Base-by-base conservation (phyloP, 1,140 invertebrate species). In the Hydropsyche tenuis region DNA sequence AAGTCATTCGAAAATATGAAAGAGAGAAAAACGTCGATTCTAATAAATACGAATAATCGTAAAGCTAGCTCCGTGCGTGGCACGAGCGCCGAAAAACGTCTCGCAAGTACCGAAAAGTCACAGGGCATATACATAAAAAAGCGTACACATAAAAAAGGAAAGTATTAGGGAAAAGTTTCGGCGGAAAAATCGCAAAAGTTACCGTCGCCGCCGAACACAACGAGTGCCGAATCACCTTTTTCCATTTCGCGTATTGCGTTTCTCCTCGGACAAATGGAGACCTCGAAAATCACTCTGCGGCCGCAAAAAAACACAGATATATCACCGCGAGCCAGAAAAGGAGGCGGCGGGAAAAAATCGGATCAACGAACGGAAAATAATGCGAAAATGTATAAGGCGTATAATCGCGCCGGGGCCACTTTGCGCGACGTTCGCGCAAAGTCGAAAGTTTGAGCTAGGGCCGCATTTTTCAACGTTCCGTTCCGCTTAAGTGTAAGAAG, bases 391-490 rank as follows among this genome's bases (percentile, higher is more conserved):
- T 48, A 48, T 48, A 48, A 48, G 16, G 14, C 12, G 16, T 48
- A 68, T 68, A 68, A 68, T 68, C 65, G 43, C 45, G 45, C 48
- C 27, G 48, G 48, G 23, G 18, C 45, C 14, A 62, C 56, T 62
- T 30, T 48, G 11, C 18, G 65, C 22, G 56, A 60, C n/a, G 20
- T 16, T n/a, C 63, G 20, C 22, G 27, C n/a, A 66, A 66, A 46
- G 65, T 68, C 27, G 30, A 68, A 68, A 68, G 43, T 68, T 68
- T 37, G 30, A 37, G 30, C 30, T 37, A 37, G 30, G 30, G 30
- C 30, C 65, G 65, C 65, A 68, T 68, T 68, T 68, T 48, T 68
- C 65, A 68, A 60, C 11, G 22, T 18, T 43, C 62, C 9, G 14
- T 16, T 42, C 14, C 45, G 12, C 14, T 64, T 25, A 12, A 7